Base-by-base conservation (phyloP, 2,113 vertebrate genomes). In the Cygnus atratus region DNA sequence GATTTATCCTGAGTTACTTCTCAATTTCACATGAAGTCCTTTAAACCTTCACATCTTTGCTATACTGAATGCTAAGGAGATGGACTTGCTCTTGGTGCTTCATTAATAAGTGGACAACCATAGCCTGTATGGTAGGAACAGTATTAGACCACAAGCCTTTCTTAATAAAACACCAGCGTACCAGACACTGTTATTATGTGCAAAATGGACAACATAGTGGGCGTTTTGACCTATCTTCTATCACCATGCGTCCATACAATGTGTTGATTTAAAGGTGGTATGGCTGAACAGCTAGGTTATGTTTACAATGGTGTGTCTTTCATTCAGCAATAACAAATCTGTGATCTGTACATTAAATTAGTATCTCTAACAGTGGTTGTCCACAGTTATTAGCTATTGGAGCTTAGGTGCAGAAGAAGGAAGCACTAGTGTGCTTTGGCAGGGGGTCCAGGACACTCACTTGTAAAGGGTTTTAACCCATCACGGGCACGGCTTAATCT, bases 381-480 rank as follows among this genome's bases (percentile, higher is more conserved):
- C 83, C 18, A 50, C 66, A 29, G 41, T 35, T 84, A 52, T 72
- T 52, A 62, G 33, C 52, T 31, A 57, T 29, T 12, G 14, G 28
- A 71, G 33, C 59, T 71, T n/a, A 84, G 48, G 31, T 62, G 87
- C 28, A 78, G 59, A 93, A 55, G 25, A 94, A 68, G n/a, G 26
- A 78, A 67, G 48, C 83, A 52, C 31, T 22, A 5, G 12, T 84
- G 48, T 68, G 70, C 68, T 84, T 68, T 95, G 93, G 80, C 80
- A 95, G 92, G 4, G 4, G 13, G 21, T 54, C 77, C 95, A 93
- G 86, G 63, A 61, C 73, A 66, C 65, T 95, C 59, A 97, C 90
- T 77, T 82, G 44, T 88, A 90, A 78, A 84, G 84, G 86, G 77
- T 33, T 94, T 92, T 87, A 93, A 81, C 65, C 86, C 77, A 66